phyloP scores from a whole-genome alignment of 2,888 invertebrate genomes.

The Anaspis maculata region DNA sequence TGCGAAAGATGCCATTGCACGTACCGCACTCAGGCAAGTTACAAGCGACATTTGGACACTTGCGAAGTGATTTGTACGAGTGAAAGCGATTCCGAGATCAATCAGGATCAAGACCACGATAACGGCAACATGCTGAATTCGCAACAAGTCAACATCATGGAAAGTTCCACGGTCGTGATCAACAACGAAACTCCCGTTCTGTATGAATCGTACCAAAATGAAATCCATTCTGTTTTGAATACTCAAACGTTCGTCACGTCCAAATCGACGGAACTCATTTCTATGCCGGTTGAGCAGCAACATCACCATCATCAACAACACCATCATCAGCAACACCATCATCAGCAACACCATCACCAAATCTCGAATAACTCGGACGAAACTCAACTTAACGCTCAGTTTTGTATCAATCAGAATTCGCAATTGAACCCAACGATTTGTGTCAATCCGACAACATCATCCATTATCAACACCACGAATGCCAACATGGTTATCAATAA shows the following conservation, averaged over 20 bases:
- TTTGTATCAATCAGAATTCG: background rate
- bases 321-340: too few relatives aligned
- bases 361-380: too few relatives aligned
- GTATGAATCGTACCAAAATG: conserved; percentile 37
- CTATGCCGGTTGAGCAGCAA: too few relatives aligned
- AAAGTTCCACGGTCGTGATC: conserved; percentile 9
- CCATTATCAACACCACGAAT: too few relatives aligned
- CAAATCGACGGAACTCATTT: conserved; percentile 29
- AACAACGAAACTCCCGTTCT: background rate
- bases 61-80: conserved; percentile 74
- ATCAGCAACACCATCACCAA: too few relatives aligned
- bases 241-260: conserved; percentile 33
- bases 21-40: conserved; percentile 74
- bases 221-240: conserved; percentile 36
- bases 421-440: too few relatives aligned
- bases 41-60: conserved; percentile 65
- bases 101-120: conserved; percentile 10
- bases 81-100: conserved; percentile 70
- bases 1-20: conserved; percentile 84
- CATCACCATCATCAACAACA: too few relatives aligned
- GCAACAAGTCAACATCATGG: conserved; percentile 6
- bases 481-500: too few relatives aligned
- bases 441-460: too few relatives aligned
- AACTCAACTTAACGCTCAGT: too few relatives aligned
- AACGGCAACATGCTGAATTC: conserved; percentile 1